phyloP scores from a whole-genome alignment of 2,797 vertebrate species.

The Poeciliopsis turneri region DNA sequence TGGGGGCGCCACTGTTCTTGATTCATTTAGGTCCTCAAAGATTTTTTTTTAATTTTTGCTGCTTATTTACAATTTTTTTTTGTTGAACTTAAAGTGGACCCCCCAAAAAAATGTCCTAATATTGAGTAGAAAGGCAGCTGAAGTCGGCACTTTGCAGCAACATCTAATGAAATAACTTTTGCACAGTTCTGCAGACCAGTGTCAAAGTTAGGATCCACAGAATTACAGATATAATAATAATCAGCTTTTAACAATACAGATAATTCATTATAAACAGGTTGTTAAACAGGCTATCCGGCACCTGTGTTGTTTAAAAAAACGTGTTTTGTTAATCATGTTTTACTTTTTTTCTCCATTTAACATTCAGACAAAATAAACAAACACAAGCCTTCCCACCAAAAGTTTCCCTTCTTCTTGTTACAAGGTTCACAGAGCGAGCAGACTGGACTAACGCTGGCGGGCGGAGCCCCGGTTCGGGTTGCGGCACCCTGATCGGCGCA shows the following conservation, averaged over 20 bases:
- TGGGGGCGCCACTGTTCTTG: too few relatives aligned
- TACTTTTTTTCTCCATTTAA: constrained; percentile 56
- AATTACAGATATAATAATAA: constrained; percentile 62
- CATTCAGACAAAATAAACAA: constrained; percentile 72
- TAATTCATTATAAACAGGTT: constrained; percentile 73
- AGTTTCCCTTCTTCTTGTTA: constrained; percentile 54
- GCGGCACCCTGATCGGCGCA: constrained; percentile 71
- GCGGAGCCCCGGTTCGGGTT: constrained; percentile 57
- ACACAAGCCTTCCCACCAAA: constrained; percentile 50
- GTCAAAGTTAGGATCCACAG: constrained; percentile 69
- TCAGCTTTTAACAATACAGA: constrained; percentile 70
- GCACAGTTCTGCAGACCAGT: constrained; percentile 55
- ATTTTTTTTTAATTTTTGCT: not conserved
- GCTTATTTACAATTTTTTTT: not conserved
- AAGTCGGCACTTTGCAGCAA: not conserved
- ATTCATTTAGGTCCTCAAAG: not conserved
- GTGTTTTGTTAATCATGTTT: constrained; percentile 62
- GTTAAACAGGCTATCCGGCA: constrained; percentile 81
- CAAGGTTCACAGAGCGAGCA: constrained; percentile 19
- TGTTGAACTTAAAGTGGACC: not conserved
- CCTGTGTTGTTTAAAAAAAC: constrained; percentile 70
- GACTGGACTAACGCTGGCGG: constrained; percentile 31
- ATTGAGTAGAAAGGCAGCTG: not conserved
- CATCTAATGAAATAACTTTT: not conserved
- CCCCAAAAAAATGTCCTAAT: not conserved